Conservation (phyloP, 2,888 invertebrate genomes). For the Steinernema carpocapsae region DNA sequence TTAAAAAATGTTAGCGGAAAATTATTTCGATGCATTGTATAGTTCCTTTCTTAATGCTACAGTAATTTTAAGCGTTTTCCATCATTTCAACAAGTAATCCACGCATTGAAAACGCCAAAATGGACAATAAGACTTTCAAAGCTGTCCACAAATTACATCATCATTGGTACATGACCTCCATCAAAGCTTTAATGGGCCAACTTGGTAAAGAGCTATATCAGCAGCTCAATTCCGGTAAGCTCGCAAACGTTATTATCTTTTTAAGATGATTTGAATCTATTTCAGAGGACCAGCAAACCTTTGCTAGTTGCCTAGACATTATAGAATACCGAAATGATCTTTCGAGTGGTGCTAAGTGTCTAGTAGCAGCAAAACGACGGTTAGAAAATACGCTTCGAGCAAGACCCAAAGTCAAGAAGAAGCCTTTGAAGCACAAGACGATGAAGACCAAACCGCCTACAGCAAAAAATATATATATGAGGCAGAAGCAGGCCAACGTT, state of each 20-base stretch:
- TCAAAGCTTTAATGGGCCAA: slow-evolving; percentile 61
- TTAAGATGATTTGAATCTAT: neutral
- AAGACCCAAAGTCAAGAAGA: slow-evolving; percentile 23
- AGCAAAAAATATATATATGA: no score
- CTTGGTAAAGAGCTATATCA: slow-evolving; percentile 53
- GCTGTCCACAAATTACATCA: slow-evolving; percentile 53
- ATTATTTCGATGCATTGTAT: no score
- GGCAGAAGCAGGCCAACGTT: no score
- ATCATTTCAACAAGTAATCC: no score
- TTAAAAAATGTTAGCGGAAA: no score
- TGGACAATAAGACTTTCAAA: slow-evolving; percentile 37
- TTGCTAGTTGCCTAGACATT: slow-evolving; percentile 42
- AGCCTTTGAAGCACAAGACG: no score
- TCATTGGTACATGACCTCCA: slow-evolving; percentile 60
- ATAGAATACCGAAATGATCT: slow-evolving; percentile 41
- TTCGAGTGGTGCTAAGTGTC: slow-evolving; percentile 37
- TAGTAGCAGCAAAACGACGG: slow-evolving; percentile 41
- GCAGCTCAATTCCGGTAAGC: slow-evolving; percentile 46
- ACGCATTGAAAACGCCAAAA: slow-evolving; percentile 36
- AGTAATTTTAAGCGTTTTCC: no score
- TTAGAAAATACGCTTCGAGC: slow-evolving; percentile 34
- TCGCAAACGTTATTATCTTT: neutral
- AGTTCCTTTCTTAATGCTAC: no score
- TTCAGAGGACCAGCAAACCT: slow-evolving; percentile 38
- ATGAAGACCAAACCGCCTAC: no score